A percentile compares a stretch with the other conserved stretches of the same genome.
Conservation (phyloP, 1,140 invertebrate genomes). For the Calliphora vicina region DNA sequence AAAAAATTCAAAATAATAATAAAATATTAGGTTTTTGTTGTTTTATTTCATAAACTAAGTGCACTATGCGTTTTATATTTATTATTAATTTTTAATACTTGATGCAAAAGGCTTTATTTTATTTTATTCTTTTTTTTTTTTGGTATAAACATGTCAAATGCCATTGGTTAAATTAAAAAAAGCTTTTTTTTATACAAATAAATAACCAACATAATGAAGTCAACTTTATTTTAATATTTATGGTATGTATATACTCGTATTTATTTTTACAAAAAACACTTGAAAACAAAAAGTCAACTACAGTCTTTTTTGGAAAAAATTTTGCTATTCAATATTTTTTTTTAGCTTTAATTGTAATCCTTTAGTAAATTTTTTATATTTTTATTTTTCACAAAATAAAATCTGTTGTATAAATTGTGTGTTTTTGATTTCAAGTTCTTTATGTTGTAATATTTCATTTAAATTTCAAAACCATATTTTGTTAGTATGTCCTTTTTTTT, state of each 20-base stretch:
- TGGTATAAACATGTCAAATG: neutral
- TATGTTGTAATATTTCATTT: neutral
- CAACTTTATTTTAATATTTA: neutral
- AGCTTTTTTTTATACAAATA: neutral
- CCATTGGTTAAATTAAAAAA: neutral
- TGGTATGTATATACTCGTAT: too few relatives aligned
- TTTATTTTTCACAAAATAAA: neutral
- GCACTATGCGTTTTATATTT: slow-evolving; percentile 38
- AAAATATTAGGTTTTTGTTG: neutral
- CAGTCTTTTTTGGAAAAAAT: neutral
- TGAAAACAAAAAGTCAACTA: neutral
- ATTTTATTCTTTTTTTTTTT: neutral
- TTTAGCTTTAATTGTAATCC: neutral
- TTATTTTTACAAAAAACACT: neutral
- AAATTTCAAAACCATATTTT: neutral
- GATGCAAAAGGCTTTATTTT: slow-evolving; percentile 2
- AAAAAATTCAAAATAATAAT: neutral
- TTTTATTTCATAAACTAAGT: slow-evolving; percentile 2
- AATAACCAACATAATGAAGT: neutral
- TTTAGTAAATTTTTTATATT: neutral
- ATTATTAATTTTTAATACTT: slow-evolving; percentile 43
- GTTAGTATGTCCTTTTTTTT: neutral
- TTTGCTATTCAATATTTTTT: too few relatives aligned
- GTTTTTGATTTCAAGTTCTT: neutral
- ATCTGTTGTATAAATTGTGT: neutral